A percentile compares a stretch with the other conserved stretches of the same genome.
These are phyloP conservation scores for Hippocampus kuda DNA, from an alignment of 2,797 vertebrate species.

Conservation along the genomic window DNA sequence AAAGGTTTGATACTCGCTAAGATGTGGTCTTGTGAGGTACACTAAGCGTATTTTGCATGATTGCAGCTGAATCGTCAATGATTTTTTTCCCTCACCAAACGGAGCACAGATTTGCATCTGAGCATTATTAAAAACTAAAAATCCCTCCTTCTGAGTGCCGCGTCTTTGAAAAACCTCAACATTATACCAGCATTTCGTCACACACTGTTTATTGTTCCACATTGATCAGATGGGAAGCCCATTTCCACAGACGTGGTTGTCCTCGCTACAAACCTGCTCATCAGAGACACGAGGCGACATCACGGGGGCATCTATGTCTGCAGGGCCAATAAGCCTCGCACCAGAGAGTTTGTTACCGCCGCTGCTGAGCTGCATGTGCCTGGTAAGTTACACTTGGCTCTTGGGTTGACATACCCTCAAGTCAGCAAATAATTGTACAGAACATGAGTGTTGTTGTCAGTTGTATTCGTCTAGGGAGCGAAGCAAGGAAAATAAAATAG, in stretches of 20 bases:
- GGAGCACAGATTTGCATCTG: not conserved
- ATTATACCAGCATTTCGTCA: slow-evolving; percentile 15
- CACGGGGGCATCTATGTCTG: slow-evolving; percentile 90
- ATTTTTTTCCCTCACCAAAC: not conserved
- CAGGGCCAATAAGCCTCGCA: slow-evolving; percentile 89
- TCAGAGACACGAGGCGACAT: slow-evolving; percentile 76
- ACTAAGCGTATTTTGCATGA: not conserved
- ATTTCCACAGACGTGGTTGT: slow-evolving; percentile 87
- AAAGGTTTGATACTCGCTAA: not conserved
- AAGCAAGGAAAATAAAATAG: too few species aligned
- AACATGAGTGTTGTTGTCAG: not conserved
- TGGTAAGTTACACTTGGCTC: slow-evolving; percentile 64
- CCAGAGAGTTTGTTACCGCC: slow-evolving; percentile 81
- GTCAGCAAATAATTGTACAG: slow-evolving; percentile 4
- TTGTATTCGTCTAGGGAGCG: not conserved
- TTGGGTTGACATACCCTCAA: not conserved
- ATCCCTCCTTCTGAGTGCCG: slow-evolving; percentile 10
- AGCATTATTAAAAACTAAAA: not conserved
- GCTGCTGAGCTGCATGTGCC: slow-evolving; percentile 84
- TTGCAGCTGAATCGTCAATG: not conserved
- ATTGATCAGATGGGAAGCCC: slow-evolving; percentile 80
- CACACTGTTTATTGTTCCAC: slow-evolving; percentile 11
- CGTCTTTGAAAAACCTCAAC: slow-evolving; percentile 32
- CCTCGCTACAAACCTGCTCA: slow-evolving; percentile 86
- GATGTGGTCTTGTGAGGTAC: not conserved